Percentiles rank a stretch among this genome's conserved stretches.
Evolutionary conservation across 2,797 vertebrate genomes (phyloP).

Genomic region (Halcyon badia): DNA sequence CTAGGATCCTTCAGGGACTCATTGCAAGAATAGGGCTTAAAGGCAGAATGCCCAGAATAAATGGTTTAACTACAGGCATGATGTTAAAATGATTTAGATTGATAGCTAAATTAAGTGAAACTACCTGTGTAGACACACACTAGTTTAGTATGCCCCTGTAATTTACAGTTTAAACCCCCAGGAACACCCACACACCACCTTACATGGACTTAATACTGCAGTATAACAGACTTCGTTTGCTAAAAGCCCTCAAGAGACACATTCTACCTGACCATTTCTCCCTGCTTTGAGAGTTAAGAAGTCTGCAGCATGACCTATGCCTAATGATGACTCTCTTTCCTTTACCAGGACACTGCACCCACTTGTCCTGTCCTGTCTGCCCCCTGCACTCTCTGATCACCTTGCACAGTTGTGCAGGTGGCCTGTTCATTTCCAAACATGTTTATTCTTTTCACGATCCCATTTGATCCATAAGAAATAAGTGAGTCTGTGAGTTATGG

Average conservation of each 20-base stretch:
- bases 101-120: conserved; percentile 68
- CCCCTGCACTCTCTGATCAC: not conserved
- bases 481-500: not conserved
- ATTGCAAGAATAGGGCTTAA: conserved; percentile 30
- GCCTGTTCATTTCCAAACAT: not conserved
- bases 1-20: not conserved
- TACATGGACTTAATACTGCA: not conserved
- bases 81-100: conserved; percentile 66
- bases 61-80: conserved; percentile 37
- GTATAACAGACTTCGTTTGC: conserved; percentile 43
- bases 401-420: not conserved
- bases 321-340: not conserved
- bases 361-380: not conserved
- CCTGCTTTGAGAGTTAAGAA: not conserved
- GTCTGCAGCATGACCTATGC: not conserved
- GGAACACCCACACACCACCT: not conserved
- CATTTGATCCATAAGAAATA: not conserved
- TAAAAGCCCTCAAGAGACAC: not conserved
- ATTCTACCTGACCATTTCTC: not conserved
- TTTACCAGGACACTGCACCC: not conserved
- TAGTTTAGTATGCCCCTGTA: conserved; percentile 22
- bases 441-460: not conserved
- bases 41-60: conserved; percentile 43
- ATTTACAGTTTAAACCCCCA: conserved; percentile 38
- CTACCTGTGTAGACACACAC: conserved; percentile 48